Base-by-base conservation (phyloP, 2,888 invertebrate genomes). In the Sarcophaga subvicina region DNA sequence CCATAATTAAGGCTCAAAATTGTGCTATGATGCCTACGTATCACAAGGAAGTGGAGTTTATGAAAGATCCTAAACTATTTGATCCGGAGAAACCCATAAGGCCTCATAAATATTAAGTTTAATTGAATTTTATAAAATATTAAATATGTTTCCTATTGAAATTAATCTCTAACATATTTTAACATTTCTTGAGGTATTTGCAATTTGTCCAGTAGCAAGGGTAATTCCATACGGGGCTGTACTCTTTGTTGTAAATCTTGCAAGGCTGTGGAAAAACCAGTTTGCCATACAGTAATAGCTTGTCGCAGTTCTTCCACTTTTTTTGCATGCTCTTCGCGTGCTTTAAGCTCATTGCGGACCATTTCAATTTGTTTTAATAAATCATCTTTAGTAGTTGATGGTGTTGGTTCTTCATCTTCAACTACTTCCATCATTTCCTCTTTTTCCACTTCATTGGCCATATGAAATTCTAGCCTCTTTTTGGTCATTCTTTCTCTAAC, bases 21-120 rank as follows among this genome's bases (percentile, higher is more conserved):
- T 95, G 96, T 90, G 97, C 97, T 90, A 95, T 97, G 84, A 98
- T 99, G 98, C 96, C 97, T 0, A 95, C 95, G 79, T 96, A 96
- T 90, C 95, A 96, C 81, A 99, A 99, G 92, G 96, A 97, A 84
- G 95, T 96, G 17, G 94, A 94, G 72, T 99, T 96, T 92, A 92
- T 97, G 6, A 95, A 96, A 86, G 99, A 99, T 94, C 99, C 99
- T 3, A 96, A 96, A 92, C 93, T 99, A 60, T 99, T 98, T 94
- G 97, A 99, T 92, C 97, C 98, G 0, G 97, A 98, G 90, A 95
- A 95, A 89, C 98, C 98, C 6, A 94, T 97, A 63, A 94, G 97
- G 89, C 96, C 96, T 11, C 98, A 98, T 93, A 95, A 96, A 93
- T 97, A 96, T 94, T 97, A 95, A 93, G 59, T 25, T 47, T 4